Conservation (phyloP, 2,797 vertebrate genomes). For the Sebastes oblongus region DNA sequence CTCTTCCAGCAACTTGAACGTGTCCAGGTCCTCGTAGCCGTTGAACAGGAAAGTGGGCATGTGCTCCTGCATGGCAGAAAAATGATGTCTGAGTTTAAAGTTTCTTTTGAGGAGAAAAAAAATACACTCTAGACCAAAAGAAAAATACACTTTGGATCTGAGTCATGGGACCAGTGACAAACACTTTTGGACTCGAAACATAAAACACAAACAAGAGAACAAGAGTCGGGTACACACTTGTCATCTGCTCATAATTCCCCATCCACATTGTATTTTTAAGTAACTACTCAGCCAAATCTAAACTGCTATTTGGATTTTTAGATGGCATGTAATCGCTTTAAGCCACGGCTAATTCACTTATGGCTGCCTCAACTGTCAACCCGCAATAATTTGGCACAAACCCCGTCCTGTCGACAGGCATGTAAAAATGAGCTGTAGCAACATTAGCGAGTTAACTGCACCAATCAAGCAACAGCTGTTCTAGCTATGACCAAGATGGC, state of each 20-base stretch:
- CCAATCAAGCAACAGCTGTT: background rate
- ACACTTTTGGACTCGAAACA: background rate
- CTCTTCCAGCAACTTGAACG: conserved; percentile 96
- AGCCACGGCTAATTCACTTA: background rate
- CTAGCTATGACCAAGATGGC: conserved; percentile 5
- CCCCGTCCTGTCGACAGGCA: conserved; percentile 7
- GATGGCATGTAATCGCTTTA: conserved; percentile 28
- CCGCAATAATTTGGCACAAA: conserved; percentile 5
- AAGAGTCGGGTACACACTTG: background rate
- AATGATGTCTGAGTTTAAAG: background rate
- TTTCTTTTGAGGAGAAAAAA: background rate
- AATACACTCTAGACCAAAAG: background rate
- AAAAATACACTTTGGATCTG: conserved; percentile 16
- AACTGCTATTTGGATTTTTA: conserved; percentile 29
- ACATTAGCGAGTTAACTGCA: background rate
- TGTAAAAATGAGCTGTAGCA: background rate
- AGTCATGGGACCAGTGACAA: background rate
- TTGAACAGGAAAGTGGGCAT: conserved; percentile 99
- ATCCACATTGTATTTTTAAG: conserved; percentile 33
- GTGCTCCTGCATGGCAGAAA: conserved; percentile 86
- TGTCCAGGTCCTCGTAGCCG: conserved; percentile 97
- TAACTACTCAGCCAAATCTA: conserved; percentile 9
- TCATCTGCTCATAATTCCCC: conserved; percentile 41
- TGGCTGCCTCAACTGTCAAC: conserved; percentile 4
- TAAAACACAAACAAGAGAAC: background rate